A percentile compares a stretch with the other conserved stretches of the same genome.
Conservation (phyloP, 2,888 invertebrate genomes). For the Nymphalis urticae region DNA sequence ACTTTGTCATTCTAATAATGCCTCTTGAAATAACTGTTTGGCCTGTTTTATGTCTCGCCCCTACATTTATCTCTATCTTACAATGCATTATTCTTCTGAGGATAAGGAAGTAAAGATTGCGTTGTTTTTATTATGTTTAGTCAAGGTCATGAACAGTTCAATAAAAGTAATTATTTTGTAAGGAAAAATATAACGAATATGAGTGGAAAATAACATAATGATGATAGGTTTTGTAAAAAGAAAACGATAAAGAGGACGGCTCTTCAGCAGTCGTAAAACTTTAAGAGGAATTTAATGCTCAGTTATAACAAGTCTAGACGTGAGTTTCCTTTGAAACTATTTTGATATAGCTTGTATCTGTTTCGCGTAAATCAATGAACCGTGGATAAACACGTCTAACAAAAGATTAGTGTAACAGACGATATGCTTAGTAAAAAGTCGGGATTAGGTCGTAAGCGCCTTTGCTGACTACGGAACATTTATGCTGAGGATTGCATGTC, state of each 20-base stretch:
- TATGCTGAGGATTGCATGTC: neutral
- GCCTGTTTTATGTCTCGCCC: neutral
- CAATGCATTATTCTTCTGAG: conserved; percentile 1
- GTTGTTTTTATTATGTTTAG: conserved; percentile 4
- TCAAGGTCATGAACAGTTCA: conserved; percentile 3
- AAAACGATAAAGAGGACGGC: too few relatives aligned
- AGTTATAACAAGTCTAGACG: neutral
- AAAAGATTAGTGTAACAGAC: conserved; percentile 9
- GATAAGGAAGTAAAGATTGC: conserved; percentile 15
- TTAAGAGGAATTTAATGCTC: too few relatives aligned
- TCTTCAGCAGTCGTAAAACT: too few relatives aligned
- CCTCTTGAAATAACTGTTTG: conserved; percentile 23
- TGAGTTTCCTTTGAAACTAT: neutral
- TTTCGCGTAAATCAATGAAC: conserved; percentile 7
- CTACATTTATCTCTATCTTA: conserved; percentile 5
- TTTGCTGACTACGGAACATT: neutral
- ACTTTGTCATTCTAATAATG: conserved; percentile 32
- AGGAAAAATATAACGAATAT: neutral
- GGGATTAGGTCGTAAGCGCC: conserved; percentile 4
- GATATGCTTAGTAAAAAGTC: neutral
- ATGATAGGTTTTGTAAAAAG: too few relatives aligned
- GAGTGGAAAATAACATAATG: too few relatives aligned
- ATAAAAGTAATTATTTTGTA: neutral
- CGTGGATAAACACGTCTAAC: conserved; percentile 17
- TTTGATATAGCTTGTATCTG: conserved; percentile 12